These are phyloP conservation scores for Pharmacophagus antenor DNA, from an alignment of 2,888 invertebrate species.

Conservation along the genomic window DNA sequence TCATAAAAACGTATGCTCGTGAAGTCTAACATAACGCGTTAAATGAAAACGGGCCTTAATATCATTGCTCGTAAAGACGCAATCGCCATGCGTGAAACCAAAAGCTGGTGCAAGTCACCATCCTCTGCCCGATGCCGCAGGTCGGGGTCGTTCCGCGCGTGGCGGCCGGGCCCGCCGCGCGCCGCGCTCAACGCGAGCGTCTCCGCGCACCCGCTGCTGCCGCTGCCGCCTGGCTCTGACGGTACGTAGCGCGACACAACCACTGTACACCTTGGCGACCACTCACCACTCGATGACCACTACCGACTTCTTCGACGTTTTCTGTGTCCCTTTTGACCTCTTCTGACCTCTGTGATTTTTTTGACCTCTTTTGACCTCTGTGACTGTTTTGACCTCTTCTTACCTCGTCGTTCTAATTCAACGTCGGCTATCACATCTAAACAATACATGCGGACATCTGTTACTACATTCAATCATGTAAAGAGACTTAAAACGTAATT, in stretches of 20 bases:
- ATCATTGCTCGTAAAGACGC: conserved; percentile 33
- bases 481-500: no score
- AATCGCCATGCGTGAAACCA: conserved; percentile 45
- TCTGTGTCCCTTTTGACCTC: neutral
- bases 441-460: no score
- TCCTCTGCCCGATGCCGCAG: conserved; percentile 85
- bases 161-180: conserved; percentile 83
- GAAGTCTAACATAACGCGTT: conserved; percentile 15
- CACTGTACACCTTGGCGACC: neutral
- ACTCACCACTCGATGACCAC: neutral
- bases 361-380: no score
- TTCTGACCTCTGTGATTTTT: no score
- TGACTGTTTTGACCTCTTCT: no score
- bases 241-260: conserved; percentile 57
- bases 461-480: no score
- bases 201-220: conserved; percentile 96
- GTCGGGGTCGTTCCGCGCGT: conserved; percentile 97
- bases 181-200: conserved; percentile 88
- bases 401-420: no score
- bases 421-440: no score
- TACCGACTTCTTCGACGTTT: neutral
- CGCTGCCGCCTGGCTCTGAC: conserved; percentile 88
- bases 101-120: conserved; percentile 69
- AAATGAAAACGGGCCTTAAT: conserved; percentile 19
- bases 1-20: conserved; percentile 13